Base-by-base conservation (phyloP, 2,797 vertebrate genomes). In the Ispidina picta region DNA sequence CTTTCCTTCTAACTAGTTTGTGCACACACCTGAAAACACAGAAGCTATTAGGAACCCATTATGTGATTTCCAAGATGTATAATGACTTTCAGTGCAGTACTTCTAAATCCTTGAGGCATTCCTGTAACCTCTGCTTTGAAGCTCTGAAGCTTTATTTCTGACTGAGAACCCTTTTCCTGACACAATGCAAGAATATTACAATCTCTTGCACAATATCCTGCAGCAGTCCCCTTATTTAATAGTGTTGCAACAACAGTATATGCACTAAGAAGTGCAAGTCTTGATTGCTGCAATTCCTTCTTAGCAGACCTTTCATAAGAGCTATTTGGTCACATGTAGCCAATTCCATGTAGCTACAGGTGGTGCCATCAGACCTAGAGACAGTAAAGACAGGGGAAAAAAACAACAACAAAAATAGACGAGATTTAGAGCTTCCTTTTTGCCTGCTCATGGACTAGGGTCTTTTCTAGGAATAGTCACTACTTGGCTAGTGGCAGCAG, bases 121-220 rank as follows among this genome's bases (percentile, higher is more conserved):
- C 71, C 44, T 84, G 25, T 49, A 79, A 69, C 21, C 15, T 86
- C 66, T 75, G 21, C 26, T 83, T n/a, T 33, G 79, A 68, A 83
- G 26, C 43, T 81, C 52, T 78, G 56, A 66, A 56, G 25, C 17
- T 82, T 84, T 82, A 56, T 23, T 64, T 92, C 74, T 64, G 37
- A 68, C 44, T 60, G 49, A 73, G 23, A 94, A 73, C 28, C 5
- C 58, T 93, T 82, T 82, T 86, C 43, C 71, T 73, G 49, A 74
- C 49, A 79, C 54, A 72, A 49, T 84, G 49, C 43, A 76, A 59
- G 44, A 84, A 82, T 72, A 73, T 84, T 68, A 82, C 41, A 79
- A 9, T 56, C 43, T 15, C 56, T 93, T 95, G 90, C 88, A 93
- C 86, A 94, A 94, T 83, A 86, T 92, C 62, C 92, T 94, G 65